Conservation (phyloP, 2,888 invertebrate genomes). For the Meganola albula region DNA sequence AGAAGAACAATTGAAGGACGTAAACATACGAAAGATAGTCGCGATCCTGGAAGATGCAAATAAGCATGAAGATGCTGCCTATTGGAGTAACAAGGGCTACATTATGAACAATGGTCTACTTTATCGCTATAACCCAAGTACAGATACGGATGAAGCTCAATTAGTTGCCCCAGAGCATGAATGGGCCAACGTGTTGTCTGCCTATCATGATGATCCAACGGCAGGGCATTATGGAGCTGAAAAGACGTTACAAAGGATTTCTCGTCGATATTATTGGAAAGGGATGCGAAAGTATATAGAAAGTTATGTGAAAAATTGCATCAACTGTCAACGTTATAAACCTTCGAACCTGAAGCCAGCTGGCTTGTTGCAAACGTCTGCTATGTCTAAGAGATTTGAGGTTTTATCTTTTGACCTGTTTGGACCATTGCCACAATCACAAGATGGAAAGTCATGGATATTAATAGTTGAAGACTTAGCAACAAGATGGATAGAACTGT, state of each 20-base stretch:
- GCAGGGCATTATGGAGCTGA: conserved; percentile 11
- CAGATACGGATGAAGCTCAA: conserved; percentile 7
- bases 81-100: conserved; percentile 14
- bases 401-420: conserved; percentile 36
- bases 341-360: conserved; percentile 34
- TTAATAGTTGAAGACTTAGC: conserved; percentile 21
- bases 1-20: conserved; percentile 8
- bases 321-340: conserved; percentile 37
- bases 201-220: conserved; percentile 6
- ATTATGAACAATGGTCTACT: conserved; percentile 10
- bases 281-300: conserved; percentile 28
- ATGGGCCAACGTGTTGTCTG: background rate
- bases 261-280: conserved; percentile 24
- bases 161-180: conserved; percentile 11
- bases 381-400: conserved; percentile 26
- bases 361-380: conserved; percentile 33
- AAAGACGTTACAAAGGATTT: conserved; percentile 19
- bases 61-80: background rate
- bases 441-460: conserved; percentile 16
- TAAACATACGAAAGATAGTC: background rate
- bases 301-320: conserved; percentile 25
- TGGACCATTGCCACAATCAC: conserved; percentile 20
- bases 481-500: conserved; percentile 17
- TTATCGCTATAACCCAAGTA: conserved; percentile 6
- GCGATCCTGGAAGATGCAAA: conserved; percentile 1